A percentile compares a stretch with the other conserved stretches of the same genome.
Evolutionary conservation across 1,140 invertebrate species (phyloP).

Genomic region (Drosophila arizonae): DNA sequence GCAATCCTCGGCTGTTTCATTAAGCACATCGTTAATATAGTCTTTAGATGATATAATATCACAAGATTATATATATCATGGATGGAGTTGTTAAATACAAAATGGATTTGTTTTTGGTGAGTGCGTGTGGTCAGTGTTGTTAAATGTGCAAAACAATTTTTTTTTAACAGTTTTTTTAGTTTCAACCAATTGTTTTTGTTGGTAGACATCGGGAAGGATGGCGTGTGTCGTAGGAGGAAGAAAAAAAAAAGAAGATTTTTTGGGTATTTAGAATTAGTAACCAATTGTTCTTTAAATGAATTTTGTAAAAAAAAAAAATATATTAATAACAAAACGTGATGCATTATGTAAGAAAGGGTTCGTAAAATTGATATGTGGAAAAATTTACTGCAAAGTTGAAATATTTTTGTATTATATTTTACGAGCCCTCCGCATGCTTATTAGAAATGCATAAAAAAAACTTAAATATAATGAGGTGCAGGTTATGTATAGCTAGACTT

Average conservation of each 20-base stretch:
- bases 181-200: slow-evolving; percentile 31
- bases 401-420: not conserved
- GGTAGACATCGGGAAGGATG: slow-evolving; percentile 23
- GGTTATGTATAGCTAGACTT: not conserved
- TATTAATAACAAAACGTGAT: slow-evolving; percentile 23
- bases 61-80: slow-evolving; percentile 2
- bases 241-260: slow-evolving; percentile 50
- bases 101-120: not conserved
- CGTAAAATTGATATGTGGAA: not conserved
- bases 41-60: slow-evolving; percentile 83
- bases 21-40: slow-evolving; percentile 91
- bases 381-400: not conserved
- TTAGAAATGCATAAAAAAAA: not conserved
- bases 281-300: slow-evolving; percentile 35
- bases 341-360: not conserved
- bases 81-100: slow-evolving; percentile 24
- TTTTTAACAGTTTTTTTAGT: slow-evolving; percentile 21
- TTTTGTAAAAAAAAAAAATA: not conserved
- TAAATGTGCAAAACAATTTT: slow-evolving; percentile 26
- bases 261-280: slow-evolving; percentile 60
- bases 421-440: slow-evolving; percentile 23
- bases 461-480: slow-evolving; percentile 8
- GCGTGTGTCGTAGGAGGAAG: slow-evolving; percentile 39
- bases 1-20: slow-evolving; percentile 87
- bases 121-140: slow-evolving; percentile 13